These are phyloP conservation scores for Periophthalmodon schlosseri DNA, from an alignment of 2,113 vertebrate species.

Conservation along the genomic window DNA sequence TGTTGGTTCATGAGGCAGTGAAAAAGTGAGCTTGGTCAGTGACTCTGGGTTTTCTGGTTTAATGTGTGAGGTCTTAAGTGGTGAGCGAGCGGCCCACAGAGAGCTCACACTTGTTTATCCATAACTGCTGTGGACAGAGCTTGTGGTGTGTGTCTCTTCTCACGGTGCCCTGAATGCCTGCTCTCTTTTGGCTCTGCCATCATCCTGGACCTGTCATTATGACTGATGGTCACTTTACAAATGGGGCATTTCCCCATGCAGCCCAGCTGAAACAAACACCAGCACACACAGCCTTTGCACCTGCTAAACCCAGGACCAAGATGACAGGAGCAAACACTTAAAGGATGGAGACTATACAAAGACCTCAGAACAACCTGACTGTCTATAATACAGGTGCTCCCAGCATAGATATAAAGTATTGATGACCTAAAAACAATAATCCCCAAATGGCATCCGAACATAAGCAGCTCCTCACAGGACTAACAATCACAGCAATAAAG, in stretches of 20 bases:
- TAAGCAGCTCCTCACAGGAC: not conserved
- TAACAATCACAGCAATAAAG: not conserved
- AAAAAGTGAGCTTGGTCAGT: slow-evolving; percentile 14
- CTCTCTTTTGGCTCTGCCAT: slow-evolving; percentile 35
- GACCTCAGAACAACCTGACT: not conserved
- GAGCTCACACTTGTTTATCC: slow-evolving; percentile 60
- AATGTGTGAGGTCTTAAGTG: slow-evolving; percentile 74
- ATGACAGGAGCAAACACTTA: not conserved
- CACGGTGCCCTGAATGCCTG: slow-evolving; percentile 40
- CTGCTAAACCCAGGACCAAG: slow-evolving; percentile 29
- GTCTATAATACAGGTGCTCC: not conserved
- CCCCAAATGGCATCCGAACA: not conserved
- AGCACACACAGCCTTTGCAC: slow-evolving; percentile 28
- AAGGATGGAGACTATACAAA: not conserved
- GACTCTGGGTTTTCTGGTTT: slow-evolving; percentile 36
- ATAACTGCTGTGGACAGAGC: slow-evolving; percentile 56
- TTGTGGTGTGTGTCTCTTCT: slow-evolving; percentile 51
- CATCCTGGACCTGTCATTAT: slow-evolving; percentile 53
- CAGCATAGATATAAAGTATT: not conserved
- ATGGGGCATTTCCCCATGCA: slow-evolving; percentile 48
- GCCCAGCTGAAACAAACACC: slow-evolving; percentile 35
- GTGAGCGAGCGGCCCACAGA: slow-evolving; percentile 50
- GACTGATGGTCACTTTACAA: slow-evolving; percentile 70
- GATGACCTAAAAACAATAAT: not conserved
- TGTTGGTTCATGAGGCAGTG: slow-evolving; percentile 2